A percentile compares a stretch with the other conserved stretches of the same genome.
Conservation (phyloP, 2,888 invertebrate species). For the Mycogona germanica region DNA sequence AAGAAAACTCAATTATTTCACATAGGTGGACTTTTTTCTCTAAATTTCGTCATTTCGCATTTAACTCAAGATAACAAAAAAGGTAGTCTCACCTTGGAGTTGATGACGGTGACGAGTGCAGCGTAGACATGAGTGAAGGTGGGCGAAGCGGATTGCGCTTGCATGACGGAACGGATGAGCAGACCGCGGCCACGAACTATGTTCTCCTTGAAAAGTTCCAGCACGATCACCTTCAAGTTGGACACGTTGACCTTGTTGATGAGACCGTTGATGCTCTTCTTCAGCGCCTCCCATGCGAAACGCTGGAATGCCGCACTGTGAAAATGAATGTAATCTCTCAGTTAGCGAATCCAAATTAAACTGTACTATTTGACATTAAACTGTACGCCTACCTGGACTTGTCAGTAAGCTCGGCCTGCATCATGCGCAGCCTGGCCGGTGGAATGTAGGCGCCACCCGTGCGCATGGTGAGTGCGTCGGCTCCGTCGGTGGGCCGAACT, state of each 20-base stretch:
- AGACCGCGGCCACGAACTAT: constrained; percentile 87
- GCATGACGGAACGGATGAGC: constrained; percentile 82
- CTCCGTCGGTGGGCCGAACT: constrained; percentile 35
- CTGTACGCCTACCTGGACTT: constrained; percentile 47
- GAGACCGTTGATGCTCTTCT: constrained; percentile 95
- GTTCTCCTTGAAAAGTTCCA: constrained; percentile 86
- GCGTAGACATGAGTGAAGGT: constrained; percentile 97
- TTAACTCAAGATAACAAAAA: not conserved
- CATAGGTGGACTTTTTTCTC: too few relatives aligned
- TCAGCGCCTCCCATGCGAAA: constrained; percentile 96
- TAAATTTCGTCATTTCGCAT: too few relatives aligned
- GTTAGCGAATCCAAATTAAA: too few relatives aligned
- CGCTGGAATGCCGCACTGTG: constrained; percentile 83
- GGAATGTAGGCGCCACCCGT: constrained; percentile 97
- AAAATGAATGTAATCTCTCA: constrained; percentile 7
- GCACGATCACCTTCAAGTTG: constrained; percentile 77
- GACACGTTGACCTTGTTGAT: constrained; percentile 95
- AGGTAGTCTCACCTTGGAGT: constrained; percentile 54
- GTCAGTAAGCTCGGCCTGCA: constrained; percentile 93
- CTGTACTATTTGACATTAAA: not conserved
- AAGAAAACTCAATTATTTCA: not conserved
- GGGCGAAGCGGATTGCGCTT: constrained; percentile 93
- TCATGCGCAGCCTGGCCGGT: constrained; percentile 84
- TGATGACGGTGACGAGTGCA: constrained; percentile 87
- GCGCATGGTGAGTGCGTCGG: constrained; percentile 62